These are phyloP conservation scores for Cydia pomonella DNA, from an alignment of 1,140 invertebrate species.

Conservation along the genomic window DNA sequence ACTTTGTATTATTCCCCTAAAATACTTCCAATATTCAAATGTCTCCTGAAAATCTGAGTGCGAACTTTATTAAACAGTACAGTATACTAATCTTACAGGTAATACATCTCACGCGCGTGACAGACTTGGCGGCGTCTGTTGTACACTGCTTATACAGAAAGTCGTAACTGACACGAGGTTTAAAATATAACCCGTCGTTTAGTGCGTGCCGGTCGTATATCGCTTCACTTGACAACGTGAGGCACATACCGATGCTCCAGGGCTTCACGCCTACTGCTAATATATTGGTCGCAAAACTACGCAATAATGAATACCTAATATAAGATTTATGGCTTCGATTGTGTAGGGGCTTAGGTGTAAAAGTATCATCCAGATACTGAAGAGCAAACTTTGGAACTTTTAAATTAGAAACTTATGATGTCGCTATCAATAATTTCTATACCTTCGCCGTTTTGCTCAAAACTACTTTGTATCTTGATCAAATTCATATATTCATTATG, in stretches of 20 bases:
- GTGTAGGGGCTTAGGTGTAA: neutral
- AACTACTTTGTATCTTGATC: too few species aligned
- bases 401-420: too few species aligned
- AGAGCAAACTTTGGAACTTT: too few species aligned
- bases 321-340: neutral
- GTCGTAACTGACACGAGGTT: neutral
- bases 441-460: too few species aligned
- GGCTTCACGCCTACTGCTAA: neutral
- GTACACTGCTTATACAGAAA: neutral
- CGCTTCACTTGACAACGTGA: neutral
- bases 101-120: neutral
- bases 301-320: neutral
- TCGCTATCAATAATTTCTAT: too few species aligned
- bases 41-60: neutral
- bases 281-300: neutral
- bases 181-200: neutral
- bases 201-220: neutral
- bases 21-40: neutral
- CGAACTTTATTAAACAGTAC: neutral
- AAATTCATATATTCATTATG: too few species aligned
- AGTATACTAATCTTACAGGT: conserved; percentile 10
- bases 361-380: neutral
- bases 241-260: neutral
- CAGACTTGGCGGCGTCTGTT: neutral
- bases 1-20: neutral